Evolutionary conservation across 1,140 invertebrate genomes (phyloP), one percentile per base, ranked within the genome.

Genomic region (Macrocentrus cingulum): DNA sequence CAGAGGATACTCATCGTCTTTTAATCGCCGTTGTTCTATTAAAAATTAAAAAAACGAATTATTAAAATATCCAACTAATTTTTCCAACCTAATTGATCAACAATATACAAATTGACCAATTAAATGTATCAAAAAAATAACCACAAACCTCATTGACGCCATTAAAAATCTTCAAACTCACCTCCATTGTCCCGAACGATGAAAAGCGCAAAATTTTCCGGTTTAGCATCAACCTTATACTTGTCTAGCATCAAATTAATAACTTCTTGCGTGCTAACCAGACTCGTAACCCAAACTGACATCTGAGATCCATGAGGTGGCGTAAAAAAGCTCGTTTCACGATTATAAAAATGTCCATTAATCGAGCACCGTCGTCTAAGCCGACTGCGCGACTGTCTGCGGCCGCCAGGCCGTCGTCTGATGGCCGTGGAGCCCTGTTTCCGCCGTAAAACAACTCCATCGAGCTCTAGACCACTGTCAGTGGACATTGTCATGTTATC

Each of bases 341-440:
- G 84, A 74, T 94, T 90, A 69, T 94, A 94, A 74, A 89, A 92
- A 73, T 94, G 91, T 1, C 91, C 91, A 74, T 94, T 94, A 23
- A 94, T 94, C 0, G 91, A 93, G 62, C 91, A 93, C 54, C 91
- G 82, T 57, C 90, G 80, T 80, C 87, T 85, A 9, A 91, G 72
- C 71, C 88, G 87, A 58, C 85, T 84, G 25, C 87, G 82, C 1
- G 89, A 88, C 65, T 75, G 83, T 65, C 84, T 78, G 59, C 84
- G 76, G 55, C 85, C 84, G 46, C 89, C 87, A 29, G 87, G 85
- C 66, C 89, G 75, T 63, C 90, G 77, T 73, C 85, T 82, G 63
- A 92, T 85, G 23, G 89, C 84, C 32, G 88, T 84, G 18, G 88
- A 85, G 50, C 88, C 86, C 56, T 75, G 76, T 50, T 79, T 79